Evolutionary conservation across 2,797 vertebrate genomes (phyloP).

Genomic region (Dendrocincla fuliginosa): DNA sequence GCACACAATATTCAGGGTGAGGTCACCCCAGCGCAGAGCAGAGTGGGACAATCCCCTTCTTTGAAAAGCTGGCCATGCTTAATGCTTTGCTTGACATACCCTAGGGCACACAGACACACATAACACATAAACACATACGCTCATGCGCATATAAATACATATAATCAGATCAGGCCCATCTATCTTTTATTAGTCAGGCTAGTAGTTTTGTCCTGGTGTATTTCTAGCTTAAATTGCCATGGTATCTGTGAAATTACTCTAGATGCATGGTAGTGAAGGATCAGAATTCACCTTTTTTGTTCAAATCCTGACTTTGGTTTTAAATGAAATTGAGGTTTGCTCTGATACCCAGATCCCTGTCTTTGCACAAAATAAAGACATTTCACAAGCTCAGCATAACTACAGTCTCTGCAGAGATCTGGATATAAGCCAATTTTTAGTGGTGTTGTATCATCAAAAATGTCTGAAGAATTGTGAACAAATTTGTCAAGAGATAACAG

Average conservation of each 20-base stretch:
- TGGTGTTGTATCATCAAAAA: not conserved
- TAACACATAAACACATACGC: no score
- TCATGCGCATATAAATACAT: no score
- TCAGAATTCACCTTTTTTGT: not conserved
- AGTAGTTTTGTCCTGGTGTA: not conserved
- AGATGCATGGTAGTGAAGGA: not conserved
- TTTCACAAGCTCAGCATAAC: not conserved
- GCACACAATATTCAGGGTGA: not conserved
- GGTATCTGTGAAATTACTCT: not conserved
- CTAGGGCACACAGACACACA: not conserved
- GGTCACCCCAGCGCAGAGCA: not conserved
- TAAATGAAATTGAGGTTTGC: not conserved
- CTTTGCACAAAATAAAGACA: not conserved
- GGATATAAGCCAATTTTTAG: not conserved
- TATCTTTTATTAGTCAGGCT: not conserved
- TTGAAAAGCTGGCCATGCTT: not conserved
- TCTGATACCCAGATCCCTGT: not conserved
- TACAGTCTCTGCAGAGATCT: not conserved
- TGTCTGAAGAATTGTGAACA: slow-evolving; percentile 4
- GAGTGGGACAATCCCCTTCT: rapidly evolving
- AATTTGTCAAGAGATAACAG: not conserved
- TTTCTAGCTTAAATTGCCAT: not conserved
- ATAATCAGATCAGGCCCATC: not conserved
- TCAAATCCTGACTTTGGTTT: not conserved
- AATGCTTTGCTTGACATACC: no score